Conservation (phyloP, 2,888 invertebrate species). For the Eledone cirrhosa region DNA sequence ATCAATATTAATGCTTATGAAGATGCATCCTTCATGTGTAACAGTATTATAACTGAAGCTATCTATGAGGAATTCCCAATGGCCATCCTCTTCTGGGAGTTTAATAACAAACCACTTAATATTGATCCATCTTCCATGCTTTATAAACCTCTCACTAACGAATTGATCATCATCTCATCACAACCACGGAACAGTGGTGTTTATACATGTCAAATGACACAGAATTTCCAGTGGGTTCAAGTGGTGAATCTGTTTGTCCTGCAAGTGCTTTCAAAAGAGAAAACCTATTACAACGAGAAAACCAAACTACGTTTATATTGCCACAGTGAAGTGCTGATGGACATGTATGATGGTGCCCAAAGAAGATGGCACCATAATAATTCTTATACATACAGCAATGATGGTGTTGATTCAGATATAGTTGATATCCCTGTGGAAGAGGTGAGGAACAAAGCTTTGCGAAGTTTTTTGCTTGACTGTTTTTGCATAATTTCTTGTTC, state of each 20-base stretch:
- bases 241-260: not conserved
- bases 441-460: not conserved
- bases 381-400: not conserved
- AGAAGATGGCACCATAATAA: not conserved
- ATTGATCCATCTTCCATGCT: not conserved
- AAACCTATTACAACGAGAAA: not conserved
- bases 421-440: not conserved
- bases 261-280: not conserved
- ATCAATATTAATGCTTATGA: not conserved
- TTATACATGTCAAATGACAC: conserved; percentile 2
- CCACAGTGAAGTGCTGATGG: not conserved
- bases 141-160: not conserved
- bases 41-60: not conserved
- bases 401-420: not conserved
- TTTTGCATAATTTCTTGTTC: too few species aligned
- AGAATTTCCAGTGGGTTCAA: conserved; percentile 3
- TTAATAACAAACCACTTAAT: not conserved
- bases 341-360: not conserved
- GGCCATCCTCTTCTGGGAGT: conserved; percentile 18
- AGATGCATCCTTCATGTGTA: not conserved
- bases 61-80: conserved; percentile 12
- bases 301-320: not conserved
- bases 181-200: not conserved
- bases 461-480: too few species aligned
- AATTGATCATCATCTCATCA: not conserved